phyloP scores from a whole-genome alignment of 2,888 invertebrate genomes.

The Ommatoiulus sabulosus region DNA sequence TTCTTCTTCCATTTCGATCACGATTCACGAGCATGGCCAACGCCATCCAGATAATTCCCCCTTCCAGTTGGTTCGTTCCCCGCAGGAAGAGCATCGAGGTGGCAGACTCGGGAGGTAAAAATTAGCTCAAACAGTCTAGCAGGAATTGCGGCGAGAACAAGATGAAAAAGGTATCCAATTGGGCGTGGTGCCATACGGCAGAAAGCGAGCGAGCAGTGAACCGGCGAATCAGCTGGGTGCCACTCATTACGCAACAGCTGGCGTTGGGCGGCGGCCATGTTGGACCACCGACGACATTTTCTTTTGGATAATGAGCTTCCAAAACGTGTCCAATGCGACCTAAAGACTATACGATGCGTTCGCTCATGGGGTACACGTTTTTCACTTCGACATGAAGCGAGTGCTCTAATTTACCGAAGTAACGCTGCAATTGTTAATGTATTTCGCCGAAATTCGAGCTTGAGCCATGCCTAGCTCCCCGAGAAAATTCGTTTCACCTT shows the following conservation, averaged over 20 bases:
- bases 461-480: no score
- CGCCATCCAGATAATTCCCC: background rate
- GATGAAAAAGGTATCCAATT: background rate
- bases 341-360: no score
- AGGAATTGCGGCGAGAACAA: background rate
- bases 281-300: background rate
- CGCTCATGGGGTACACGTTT: no score
- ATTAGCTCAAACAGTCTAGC: background rate
- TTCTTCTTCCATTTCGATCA: no score
- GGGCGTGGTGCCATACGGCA: constrained; percentile 21
- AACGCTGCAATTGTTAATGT: no score
- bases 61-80: background rate
- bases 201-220: background rate
- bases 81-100: background rate
- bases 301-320: no score
- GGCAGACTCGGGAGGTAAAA: background rate
- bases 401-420: no score
- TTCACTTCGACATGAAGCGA: no score
- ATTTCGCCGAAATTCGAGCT: no score
- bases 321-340: no score
- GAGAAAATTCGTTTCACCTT: no score
- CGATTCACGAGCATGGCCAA: no score
- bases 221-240: constrained; percentile 26
- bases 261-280: constrained; percentile 8
- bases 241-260: constrained; percentile 38